These are phyloP conservation scores for Meda fulgida DNA, from an alignment of 2,797 vertebrate genomes.

Conservation along the genomic window DNA sequence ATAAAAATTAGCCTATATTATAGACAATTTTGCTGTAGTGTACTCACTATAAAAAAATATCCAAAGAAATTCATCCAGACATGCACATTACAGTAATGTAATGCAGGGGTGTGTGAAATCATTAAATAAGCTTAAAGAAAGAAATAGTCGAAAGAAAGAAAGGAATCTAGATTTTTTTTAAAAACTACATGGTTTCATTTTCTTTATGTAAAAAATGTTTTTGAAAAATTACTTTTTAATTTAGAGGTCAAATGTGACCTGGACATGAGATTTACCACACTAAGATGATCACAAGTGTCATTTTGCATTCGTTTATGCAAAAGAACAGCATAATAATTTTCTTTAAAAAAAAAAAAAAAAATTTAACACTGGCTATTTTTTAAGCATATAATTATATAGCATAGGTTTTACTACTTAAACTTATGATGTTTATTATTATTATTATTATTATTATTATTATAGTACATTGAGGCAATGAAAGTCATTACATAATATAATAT, in stretches of 20 bases:
- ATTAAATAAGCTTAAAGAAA: not conserved
- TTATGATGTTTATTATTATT: not conserved
- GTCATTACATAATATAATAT: too few species aligned
- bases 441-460: too few species aligned
- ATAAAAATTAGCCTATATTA: not conserved
- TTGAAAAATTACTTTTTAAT: not conserved
- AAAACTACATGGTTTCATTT: not conserved
- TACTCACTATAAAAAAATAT: not conserved
- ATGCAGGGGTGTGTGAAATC: not conserved
- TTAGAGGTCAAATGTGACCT: not conserved
- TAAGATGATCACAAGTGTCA: too few species aligned
- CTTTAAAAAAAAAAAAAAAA: not conserved
- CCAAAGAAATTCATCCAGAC: not conserved
- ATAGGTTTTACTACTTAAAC: not conserved
- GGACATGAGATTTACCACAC: not conserved
- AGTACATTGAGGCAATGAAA: too few species aligned
- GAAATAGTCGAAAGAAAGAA: not conserved
- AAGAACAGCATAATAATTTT: not conserved
- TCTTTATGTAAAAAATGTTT: not conserved
- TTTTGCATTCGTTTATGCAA: too few species aligned
- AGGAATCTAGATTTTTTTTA: too few species aligned
- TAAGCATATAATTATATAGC: not conserved
- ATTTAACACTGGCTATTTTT: not conserved
- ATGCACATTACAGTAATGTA: not conserved
- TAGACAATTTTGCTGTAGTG: not conserved